These are phyloP conservation scores for Epizoanthus rinbou DNA, from an alignment of 92 coral and sea anemone species.

Conservation along the genomic window DNA sequence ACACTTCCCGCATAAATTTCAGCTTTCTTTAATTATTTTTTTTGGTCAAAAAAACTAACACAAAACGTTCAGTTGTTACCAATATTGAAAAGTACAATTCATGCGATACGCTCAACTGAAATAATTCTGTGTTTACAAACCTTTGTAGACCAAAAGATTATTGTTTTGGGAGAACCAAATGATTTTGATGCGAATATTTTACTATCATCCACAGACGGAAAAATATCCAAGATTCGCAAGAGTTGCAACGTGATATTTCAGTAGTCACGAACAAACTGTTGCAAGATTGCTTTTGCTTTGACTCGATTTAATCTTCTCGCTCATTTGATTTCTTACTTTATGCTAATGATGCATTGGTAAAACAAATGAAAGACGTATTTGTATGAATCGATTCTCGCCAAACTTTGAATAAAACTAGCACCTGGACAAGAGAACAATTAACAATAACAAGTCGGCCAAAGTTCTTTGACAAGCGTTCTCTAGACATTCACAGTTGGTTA, in stretches of 20 bases:
- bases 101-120: too few species aligned
- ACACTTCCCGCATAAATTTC: conserved; percentile 12
- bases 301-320: conserved; percentile 10
- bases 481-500: neutral
- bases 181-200: neutral
- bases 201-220: neutral
- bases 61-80: neutral
- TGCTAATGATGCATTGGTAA: conserved; percentile 27
- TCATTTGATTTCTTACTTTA: conserved; percentile 11
- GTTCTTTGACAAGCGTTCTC: conserved; percentile 14
- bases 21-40: neutral
- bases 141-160: neutral
- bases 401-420: conserved; percentile 39
- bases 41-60: neutral
- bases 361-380: conserved; percentile 36
- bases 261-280: conserved; percentile 4
- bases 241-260: conserved; percentile 8
- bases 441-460: neutral
- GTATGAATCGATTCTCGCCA: conserved; percentile 26
- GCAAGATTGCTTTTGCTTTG: neutral
- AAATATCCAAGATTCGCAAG: neutral
- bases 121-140: too few species aligned
- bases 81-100: too few species aligned
- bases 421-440: conserved; percentile 37
- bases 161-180: neutral